A percentile compares a stretch with the other conserved stretches of the same genome.
Evolutionary conservation across 2,113 vertebrate genomes (phyloP).

Genomic region (Buteo buteo): DNA sequence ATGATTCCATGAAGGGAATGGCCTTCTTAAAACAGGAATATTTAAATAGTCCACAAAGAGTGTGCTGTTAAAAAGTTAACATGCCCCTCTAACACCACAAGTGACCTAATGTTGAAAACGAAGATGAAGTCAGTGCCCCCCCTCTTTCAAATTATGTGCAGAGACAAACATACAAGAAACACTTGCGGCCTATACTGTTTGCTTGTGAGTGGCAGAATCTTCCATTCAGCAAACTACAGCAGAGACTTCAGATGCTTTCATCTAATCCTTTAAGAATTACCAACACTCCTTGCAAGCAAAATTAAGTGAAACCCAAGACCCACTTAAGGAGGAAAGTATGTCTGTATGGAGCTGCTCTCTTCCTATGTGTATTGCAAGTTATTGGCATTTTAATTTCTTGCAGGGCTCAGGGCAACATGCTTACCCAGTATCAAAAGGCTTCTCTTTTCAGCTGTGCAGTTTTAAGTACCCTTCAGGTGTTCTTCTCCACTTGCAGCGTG

Average conservation of each 20-base stretch:
- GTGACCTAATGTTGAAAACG: background rate
- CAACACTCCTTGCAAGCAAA: accelerated
- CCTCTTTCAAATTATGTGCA: background rate
- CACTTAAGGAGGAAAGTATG: background rate
- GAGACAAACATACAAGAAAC: background rate
- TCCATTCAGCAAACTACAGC: background rate
- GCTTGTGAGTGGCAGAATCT: background rate
- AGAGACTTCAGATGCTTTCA: background rate
- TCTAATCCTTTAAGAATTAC: background rate
- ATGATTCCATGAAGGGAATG: background rate
- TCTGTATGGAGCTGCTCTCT: background rate
- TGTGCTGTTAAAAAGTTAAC: background rate
- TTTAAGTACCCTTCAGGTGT: background rate
- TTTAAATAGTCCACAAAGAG: background rate
- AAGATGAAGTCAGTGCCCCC: background rate
- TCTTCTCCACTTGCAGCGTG: background rate
- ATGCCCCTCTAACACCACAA: background rate
- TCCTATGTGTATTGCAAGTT: background rate
- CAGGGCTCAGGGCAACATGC: background rate
- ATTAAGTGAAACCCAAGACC: background rate
- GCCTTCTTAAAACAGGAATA: background rate
- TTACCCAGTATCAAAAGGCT: background rate
- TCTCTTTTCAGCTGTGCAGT: background rate
- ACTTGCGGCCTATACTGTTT: background rate
- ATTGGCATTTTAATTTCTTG: background rate